These are phyloP conservation scores for Danio jaintianensis DNA, from an alignment of 2,797 vertebrate species.

Conservation along the genomic window DNA sequence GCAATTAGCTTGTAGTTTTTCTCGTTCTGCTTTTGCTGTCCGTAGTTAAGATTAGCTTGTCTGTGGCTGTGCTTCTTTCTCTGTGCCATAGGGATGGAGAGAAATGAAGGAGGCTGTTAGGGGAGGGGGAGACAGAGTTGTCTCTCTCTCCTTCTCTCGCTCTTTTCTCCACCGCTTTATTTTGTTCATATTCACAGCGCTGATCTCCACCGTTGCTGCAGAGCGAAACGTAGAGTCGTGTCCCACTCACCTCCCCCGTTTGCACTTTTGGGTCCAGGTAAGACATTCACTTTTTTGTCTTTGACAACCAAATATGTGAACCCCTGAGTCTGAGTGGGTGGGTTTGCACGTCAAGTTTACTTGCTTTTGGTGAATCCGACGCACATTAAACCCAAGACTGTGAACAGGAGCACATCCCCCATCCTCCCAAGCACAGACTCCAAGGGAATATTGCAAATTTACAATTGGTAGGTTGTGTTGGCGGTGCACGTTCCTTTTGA, in stretches of 20 bases:
- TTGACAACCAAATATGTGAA: constrained; percentile 24
- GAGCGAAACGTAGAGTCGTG: background rate
- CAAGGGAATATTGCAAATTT: constrained; percentile 23
- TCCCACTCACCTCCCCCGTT: constrained; percentile 12
- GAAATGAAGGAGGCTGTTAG: constrained; percentile 44
- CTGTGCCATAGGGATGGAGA: constrained; percentile 69
- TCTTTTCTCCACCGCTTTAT: constrained; percentile 36
- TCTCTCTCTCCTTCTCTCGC: constrained; percentile 56
- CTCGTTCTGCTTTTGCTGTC: constrained; percentile 64
- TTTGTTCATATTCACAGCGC: constrained; percentile 28
- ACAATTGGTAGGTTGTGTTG: background rate
- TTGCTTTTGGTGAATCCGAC: constrained; percentile 15
- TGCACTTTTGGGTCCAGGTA: constrained; percentile 46
- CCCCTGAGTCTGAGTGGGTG: background rate
- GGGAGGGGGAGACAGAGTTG: constrained; percentile 42
- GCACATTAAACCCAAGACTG: background rate
- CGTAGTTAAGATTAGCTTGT: constrained; percentile 80
- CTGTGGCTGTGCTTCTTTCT: constrained; percentile 80
- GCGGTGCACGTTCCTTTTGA: background rate
- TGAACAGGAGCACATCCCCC: constrained; percentile 11
- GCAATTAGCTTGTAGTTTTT: constrained; percentile 70
- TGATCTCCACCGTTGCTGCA: constrained; percentile 35
- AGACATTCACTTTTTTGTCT: constrained; percentile 43
- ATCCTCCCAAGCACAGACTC: background rate
- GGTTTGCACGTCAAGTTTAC: background rate